A percentile compares a stretch with the other conserved stretches of the same genome.
phyloP scores from a whole-genome alignment of 2,797 vertebrate genomes.

The Falco naumanni region DNA sequence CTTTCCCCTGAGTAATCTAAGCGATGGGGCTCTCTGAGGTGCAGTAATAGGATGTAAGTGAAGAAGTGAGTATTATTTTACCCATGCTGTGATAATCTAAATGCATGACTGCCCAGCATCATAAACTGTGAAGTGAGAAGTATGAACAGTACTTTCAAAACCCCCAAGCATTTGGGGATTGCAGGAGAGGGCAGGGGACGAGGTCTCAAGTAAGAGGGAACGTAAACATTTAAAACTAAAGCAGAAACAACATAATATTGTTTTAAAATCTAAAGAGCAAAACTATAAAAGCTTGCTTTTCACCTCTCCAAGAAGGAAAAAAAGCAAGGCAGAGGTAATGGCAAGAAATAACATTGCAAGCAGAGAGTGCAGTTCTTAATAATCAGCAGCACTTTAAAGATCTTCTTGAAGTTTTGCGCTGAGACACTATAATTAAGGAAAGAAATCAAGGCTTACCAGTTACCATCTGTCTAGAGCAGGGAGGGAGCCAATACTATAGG shows the following conservation, averaged over 20 bases:
- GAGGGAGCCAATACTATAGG: background rate
- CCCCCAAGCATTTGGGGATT: background rate
- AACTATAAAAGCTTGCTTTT: slow-evolving; percentile 4
- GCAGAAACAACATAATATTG: background rate
- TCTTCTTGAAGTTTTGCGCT: slow-evolving; percentile 41
- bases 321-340: background rate
- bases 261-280: background rate
- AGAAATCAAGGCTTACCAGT: slow-evolving; percentile 57
- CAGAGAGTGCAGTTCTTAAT: slow-evolving; percentile 15
- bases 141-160: slow-evolving; percentile 16
- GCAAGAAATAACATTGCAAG: background rate
- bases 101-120: slow-evolving; percentile 62
- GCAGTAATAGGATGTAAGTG: slow-evolving; percentile 58
- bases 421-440: slow-evolving; percentile 52
- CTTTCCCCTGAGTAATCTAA: slow-evolving; percentile 57
- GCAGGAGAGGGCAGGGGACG: background rate
- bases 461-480: background rate
- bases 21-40: slow-evolving; percentile 40
- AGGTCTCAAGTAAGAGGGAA: background rate
- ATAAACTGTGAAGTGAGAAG: slow-evolving; percentile 36
- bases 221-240: background rate
- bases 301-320: slow-evolving; percentile 5
- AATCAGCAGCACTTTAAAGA: slow-evolving; percentile 36
- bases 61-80: slow-evolving; percentile 66
- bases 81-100: slow-evolving; percentile 58